These are phyloP conservation scores for Nipponacmea schrenckii DNA, from an alignment of 2,888 invertebrate genomes.

Conservation along the genomic window DNA sequence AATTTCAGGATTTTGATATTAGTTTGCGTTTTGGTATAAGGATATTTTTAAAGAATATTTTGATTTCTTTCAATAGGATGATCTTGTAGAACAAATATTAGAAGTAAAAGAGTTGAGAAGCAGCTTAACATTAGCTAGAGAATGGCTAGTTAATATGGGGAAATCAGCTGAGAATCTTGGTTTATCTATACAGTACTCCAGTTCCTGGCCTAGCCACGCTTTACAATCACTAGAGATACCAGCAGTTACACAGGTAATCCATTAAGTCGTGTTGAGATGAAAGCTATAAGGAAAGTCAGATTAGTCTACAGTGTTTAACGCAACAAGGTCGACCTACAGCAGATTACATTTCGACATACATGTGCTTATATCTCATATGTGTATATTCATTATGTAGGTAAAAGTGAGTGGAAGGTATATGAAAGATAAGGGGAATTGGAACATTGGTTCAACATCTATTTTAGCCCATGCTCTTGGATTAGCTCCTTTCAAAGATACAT, in stretches of 20 bases:
- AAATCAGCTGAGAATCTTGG: not conserved
- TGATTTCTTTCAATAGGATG: not conserved
- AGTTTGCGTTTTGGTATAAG: no score
- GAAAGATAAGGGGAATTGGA: not conserved
- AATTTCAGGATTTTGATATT: no score
- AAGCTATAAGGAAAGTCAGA: no score
- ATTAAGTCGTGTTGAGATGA: no score
- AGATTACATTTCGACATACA: no score
- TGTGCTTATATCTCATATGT: no score
- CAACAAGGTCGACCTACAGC: no score
- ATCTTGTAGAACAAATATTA: not conserved
- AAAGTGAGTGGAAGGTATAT: constrained; percentile 1
- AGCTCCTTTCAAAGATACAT: constrained; percentile 1
- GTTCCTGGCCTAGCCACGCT: not conserved
- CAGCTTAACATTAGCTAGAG: not conserved
- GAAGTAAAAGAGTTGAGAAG: not conserved
- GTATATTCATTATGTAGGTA: not conserved
- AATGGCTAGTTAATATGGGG: not conserved
- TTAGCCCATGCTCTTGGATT: not conserved
- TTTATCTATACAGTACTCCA: not conserved
- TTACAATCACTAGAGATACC: constrained; percentile 2
- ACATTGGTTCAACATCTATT: not conserved
- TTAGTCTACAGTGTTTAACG: no score
- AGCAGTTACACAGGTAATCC: constrained; percentile 4
- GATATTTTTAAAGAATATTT: no score